Evolutionary conservation across 2,113 vertebrate species (phyloP).

Genomic region (Tupaia tana): DNA sequence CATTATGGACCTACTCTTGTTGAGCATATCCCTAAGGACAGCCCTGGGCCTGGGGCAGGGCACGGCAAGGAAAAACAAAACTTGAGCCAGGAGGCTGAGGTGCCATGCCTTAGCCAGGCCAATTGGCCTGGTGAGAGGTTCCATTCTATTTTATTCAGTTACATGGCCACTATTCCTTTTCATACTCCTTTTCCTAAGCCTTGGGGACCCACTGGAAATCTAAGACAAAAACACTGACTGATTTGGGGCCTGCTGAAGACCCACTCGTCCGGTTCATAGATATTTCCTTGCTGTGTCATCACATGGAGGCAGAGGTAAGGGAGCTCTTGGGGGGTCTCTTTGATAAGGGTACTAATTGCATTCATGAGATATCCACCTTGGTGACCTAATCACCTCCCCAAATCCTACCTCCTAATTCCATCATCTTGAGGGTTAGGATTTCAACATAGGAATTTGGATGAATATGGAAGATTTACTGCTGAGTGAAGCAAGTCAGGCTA

Average conservation of each 20-base stretch:
- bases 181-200: neutral
- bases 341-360: neutral
- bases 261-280: neutral
- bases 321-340: neutral
- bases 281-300: neutral
- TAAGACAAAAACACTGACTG: neutral
- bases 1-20: too few relatives aligned
- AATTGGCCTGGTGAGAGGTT: neutral
- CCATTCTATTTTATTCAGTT: neutral
- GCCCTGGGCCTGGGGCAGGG: neutral
- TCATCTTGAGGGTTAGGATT: neutral
- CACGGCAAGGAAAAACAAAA: neutral
- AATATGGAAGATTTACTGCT: too few relatives aligned
- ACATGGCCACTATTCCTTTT: neutral
- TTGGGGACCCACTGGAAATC: neutral
- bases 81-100: neutral
- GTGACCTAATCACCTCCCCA: neutral
- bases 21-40: neutral
- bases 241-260: neutral
- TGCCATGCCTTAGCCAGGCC: neutral
- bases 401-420: neutral
- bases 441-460: neutral
- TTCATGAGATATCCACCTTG: neutral
- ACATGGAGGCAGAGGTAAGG: neutral
- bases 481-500: too few relatives aligned